A percentile compares a stretch with the other conserved stretches of the same genome.
Evolutionary conservation across 2,888 invertebrate genomes (phyloP).

Genomic region (Drosophila percnosoma): DNA sequence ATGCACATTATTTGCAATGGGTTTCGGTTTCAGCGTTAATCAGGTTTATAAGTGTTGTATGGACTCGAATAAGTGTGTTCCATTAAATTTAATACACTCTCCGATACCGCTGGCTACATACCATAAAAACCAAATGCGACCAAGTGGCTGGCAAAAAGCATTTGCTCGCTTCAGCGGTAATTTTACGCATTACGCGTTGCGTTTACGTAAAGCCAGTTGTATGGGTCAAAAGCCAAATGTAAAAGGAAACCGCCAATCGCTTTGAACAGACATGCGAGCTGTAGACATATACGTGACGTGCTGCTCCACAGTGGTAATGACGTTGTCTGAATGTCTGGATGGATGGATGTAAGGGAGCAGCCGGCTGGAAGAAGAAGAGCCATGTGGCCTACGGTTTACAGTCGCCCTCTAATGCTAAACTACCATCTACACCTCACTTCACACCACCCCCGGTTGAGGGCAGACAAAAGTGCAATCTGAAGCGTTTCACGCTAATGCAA

Average conservation of each 20-base stretch:
- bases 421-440: slow-evolving; percentile 7
- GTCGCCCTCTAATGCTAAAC: slow-evolving; percentile 46
- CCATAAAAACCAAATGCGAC: slow-evolving; percentile 60
- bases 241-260: slow-evolving; percentile 62
- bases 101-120: slow-evolving; percentile 22
- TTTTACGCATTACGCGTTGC: slow-evolving; percentile 44
- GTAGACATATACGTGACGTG: slow-evolving; percentile 53
- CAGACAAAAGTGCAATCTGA: slow-evolving; percentile 66
- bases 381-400: slow-evolving; percentile 50
- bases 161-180: slow-evolving; percentile 44
- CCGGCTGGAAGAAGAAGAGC: slow-evolving; percentile 17
- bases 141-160: slow-evolving; percentile 63
- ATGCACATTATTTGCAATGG: slow-evolving; percentile 43
- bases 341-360: background rate
- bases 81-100: slow-evolving; percentile 55
- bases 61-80: slow-evolving; percentile 30
- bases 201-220: slow-evolving; percentile 37
- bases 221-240: slow-evolving; percentile 60
- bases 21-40: slow-evolving; percentile 36
- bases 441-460: background rate
- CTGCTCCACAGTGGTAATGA: slow-evolving; percentile 68
- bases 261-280: slow-evolving; percentile 56
- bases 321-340: slow-evolving; percentile 35
- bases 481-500: slow-evolving; percentile 73
- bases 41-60: slow-evolving; percentile 47